Percentiles rank a stretch among this genome's conserved stretches.
These are phyloP conservation scores for Lepus townsendii DNA, from an alignment of 2,797 vertebrate genomes.

Conservation along the genomic window DNA sequence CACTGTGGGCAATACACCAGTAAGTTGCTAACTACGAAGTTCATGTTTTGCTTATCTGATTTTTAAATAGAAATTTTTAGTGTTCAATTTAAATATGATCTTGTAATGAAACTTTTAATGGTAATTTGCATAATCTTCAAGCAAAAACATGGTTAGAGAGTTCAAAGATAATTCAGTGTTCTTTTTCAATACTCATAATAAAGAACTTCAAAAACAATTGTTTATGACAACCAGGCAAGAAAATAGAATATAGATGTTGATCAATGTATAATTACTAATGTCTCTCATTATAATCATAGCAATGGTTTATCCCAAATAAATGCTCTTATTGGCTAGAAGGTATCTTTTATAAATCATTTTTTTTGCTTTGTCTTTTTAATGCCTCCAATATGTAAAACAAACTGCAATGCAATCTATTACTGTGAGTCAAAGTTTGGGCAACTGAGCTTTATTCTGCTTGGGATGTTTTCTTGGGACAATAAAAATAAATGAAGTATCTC, in stretches of 20 bases:
- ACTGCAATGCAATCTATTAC: constrained; percentile 27
- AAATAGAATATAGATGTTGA: constrained; percentile 82
- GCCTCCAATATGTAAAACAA: constrained; percentile 70
- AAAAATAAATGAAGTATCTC: background rate
- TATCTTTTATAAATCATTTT: constrained; percentile 64
- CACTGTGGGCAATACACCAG: background rate
- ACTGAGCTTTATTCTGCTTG: accelerated
- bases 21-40: constrained; percentile 67
- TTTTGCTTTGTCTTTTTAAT: constrained; percentile 64
- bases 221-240: constrained; percentile 84
- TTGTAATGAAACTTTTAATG: constrained; percentile 87
- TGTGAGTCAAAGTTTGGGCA: constrained; percentile 65
- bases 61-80: constrained; percentile 81
- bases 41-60: constrained; percentile 78
- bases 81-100: constrained; percentile 85
- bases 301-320: background rate
- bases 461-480: background rate
- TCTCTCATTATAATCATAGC: constrained; percentile 69
- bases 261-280: constrained; percentile 82
- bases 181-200: constrained; percentile 81
- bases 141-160: constrained; percentile 83
- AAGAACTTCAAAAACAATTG: constrained; percentile 78
- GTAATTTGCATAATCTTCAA: constrained; percentile 86
- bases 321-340: constrained; percentile 29
- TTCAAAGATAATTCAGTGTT: constrained; percentile 79